phyloP scores from a whole-genome alignment of 2,888 invertebrate species.

The Piscicola geometra region DNA sequence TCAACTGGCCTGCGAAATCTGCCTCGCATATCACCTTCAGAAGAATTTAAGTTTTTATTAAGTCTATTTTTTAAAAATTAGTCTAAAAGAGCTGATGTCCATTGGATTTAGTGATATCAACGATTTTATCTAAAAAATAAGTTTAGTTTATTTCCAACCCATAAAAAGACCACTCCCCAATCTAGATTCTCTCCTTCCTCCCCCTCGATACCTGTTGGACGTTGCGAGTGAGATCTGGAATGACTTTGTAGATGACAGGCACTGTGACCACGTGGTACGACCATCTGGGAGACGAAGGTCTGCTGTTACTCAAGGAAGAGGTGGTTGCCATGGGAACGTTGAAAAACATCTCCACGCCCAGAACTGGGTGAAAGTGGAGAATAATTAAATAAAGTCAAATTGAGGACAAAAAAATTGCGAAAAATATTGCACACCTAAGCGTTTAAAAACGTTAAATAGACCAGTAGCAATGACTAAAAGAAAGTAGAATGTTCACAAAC shows the following conservation, averaged over 20 bases:
- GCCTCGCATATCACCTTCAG: constrained; percentile 44
- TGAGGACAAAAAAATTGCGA: too few relatives aligned
- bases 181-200: too few relatives aligned
- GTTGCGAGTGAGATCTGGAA: constrained; percentile 40
- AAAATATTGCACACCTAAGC: too few relatives aligned
- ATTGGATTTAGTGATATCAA: too few relatives aligned
- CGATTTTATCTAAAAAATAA: too few relatives aligned
- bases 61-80: too few relatives aligned
- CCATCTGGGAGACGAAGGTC: constrained; percentile 41
- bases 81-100: too few relatives aligned
- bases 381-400: too few relatives aligned
- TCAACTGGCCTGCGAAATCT: constrained; percentile 48
- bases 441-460: too few relatives aligned
- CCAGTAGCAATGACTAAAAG: not conserved
- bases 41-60: too few relatives aligned
- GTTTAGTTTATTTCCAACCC: too few relatives aligned
- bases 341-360: constrained; percentile 51
- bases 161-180: too few relatives aligned
- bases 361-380: constrained; percentile 45
- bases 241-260: constrained; percentile 43
- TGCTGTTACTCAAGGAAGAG: constrained; percentile 28
- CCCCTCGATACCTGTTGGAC: not conserved
- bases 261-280: constrained; percentile 48
- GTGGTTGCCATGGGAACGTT: constrained; percentile 47
- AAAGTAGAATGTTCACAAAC: constrained; percentile 22